Conservation (phyloP, 2,888 invertebrate genomes). For the Acrobasis suavella region DNA sequence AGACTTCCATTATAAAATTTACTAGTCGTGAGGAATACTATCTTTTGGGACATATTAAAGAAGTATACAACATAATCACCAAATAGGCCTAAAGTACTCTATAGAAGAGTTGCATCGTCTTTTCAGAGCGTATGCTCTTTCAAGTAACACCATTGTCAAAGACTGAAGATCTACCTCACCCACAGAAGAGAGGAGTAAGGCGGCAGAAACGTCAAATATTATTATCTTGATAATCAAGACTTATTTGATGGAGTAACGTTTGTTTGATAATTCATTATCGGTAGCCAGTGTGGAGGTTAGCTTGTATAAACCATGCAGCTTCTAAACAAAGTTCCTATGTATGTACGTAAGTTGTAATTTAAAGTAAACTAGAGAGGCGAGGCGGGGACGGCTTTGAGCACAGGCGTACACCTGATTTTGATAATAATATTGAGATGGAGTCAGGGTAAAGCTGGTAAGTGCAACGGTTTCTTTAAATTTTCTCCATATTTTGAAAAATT, state of each 20-base stretch:
- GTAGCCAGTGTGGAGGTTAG: constrained; percentile 81
- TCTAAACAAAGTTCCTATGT: constrained; percentile 83
- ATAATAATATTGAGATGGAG: constrained; percentile 62
- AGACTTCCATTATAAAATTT: no score
- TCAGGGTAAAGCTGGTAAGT: constrained; percentile 62
- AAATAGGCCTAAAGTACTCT: no score
- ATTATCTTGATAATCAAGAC: constrained; percentile 67
- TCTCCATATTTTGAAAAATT: background rate
- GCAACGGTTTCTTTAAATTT: background rate
- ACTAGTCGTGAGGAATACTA: no score
- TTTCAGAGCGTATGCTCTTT: background rate
- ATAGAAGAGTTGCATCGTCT: constrained; percentile 8
- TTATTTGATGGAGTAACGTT: constrained; percentile 65
- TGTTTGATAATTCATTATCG: constrained; percentile 73
- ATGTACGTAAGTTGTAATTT: constrained; percentile 82
- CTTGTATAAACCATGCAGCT: constrained; percentile 83
- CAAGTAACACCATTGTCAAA: constrained; percentile 32
- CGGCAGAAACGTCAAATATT: constrained; percentile 44
- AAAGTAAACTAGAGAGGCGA: constrained; percentile 77
- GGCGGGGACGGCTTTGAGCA: constrained; percentile 54
- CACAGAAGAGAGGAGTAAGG: constrained; percentile 44
- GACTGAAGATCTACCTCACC: constrained; percentile 33
- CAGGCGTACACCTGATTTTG: constrained; percentile 52
- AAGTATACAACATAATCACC: no score
- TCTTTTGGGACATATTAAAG: no score